Evolutionary conservation across 2,888 invertebrate species (phyloP), one percentile per base, ranked within the genome.

Genomic region (Hypomecis atomaria): DNA sequence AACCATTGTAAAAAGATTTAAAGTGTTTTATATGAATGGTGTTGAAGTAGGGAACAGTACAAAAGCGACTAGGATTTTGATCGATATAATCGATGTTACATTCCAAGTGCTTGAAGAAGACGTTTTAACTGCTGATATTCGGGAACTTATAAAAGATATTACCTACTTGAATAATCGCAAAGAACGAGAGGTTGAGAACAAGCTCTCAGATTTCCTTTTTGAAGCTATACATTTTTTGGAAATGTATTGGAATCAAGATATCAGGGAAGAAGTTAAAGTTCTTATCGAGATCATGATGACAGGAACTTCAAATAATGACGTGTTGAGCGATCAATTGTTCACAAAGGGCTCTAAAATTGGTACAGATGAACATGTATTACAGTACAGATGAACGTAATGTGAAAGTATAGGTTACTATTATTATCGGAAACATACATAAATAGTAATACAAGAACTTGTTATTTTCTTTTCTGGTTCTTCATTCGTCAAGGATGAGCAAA

Each of bases 81-180:
- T 85, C 6, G 84, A 85, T 62, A 77, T 87, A 3, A 65, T 86
- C 8, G 82, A 87, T 45, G 78, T 75, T 71, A 72, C 82, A 0
- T 78, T 84, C 52, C 61, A 65, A 44, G 8, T 44, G 0, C 69
- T 73, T 5, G 76, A 71, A 0, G 3, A 79, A 0, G 55, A 79
- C 1, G 40, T 57, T 0, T 70, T 80, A 37, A 75, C 76, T 36
- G 74, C 79, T 33, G 43, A 52, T 11, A 56, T 64, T 49, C 72
- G 74, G 62, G 72, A 71, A 2, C 59, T 70, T 0, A 61, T 74
- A 4, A 67, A 71, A 10, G 66, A 64, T 1, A 57, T 84, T 4
- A 69, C 57, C 7, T 54, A 67, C 4, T 84, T 82, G 81, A 47
- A 58, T 0, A 0, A 4, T 0, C 56, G 59, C 4, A 9, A 62